Percentiles rank a stretch among this genome's conserved stretches.
Evolutionary conservation across 2,797 vertebrate species (phyloP).

Genomic region (Distichodus sexfasciatus): DNA sequence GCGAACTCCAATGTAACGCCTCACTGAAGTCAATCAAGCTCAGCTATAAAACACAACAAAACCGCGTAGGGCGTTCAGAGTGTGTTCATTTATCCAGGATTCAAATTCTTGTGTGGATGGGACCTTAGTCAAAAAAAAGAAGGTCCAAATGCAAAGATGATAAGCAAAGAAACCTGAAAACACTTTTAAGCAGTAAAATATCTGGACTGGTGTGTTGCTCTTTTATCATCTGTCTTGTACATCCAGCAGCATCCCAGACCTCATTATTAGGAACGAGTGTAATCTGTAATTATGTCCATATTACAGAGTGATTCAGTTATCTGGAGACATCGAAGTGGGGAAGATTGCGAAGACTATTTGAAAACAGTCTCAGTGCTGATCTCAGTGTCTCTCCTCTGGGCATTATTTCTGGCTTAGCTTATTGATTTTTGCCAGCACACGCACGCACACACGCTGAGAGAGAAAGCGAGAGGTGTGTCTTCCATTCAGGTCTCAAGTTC

Average conservation of each 20-base stretch:
- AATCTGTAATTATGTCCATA: slow-evolving; percentile 28
- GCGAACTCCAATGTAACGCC: too few relatives aligned
- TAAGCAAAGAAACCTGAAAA: background rate
- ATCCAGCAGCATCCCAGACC: background rate
- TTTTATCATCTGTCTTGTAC: slow-evolving; percentile 3
- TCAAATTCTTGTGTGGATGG: too few relatives aligned
- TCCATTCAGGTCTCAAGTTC: background rate
- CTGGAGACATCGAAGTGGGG: background rate
- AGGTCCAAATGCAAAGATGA: too few relatives aligned
- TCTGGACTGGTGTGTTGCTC: background rate
- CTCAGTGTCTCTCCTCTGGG: slow-evolving; percentile 1
- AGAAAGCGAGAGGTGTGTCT: background rate
- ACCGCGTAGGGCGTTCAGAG: too few relatives aligned
- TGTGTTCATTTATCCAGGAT: too few relatives aligned
- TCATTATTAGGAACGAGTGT: background rate
- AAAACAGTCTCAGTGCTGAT: slow-evolving; percentile 4
- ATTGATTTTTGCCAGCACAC: slow-evolving; percentile 10
- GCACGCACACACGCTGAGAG: background rate
- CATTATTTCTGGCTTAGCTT: slow-evolving; percentile 19
- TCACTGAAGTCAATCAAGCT: too few relatives aligned
- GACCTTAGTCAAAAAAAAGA: too few relatives aligned
- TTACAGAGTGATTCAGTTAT: slow-evolving; percentile 16
- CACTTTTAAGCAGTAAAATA: background rate
- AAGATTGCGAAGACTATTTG: slow-evolving; percentile 13
- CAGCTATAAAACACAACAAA: too few relatives aligned